Base-by-base conservation (phyloP, 2,888 invertebrate genomes). In the Steinernema hermaphroditum region DNA sequence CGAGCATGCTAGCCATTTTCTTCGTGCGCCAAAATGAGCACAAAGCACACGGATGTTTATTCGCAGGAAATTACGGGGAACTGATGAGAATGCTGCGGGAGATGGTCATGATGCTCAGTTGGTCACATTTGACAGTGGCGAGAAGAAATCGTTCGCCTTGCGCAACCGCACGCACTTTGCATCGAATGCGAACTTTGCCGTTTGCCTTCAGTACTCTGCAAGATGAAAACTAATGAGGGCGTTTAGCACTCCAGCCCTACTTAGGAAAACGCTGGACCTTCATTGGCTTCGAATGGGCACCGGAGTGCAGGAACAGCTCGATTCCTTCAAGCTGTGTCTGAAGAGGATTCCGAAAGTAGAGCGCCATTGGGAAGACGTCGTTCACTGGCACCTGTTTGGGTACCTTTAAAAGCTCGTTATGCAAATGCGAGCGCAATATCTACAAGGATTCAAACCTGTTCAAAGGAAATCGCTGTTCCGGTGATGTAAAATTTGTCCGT, bases 401-500 rank as follows among this genome's bases (percentile, higher is more conserved):
- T 16, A 32, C 32, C 62, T 72, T 29, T 0, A 74, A 34, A 32
- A 16, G n/a, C 2, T 32, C 62, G 62, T 14, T 29, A 62, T 62
- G 62, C 32, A 62, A 62, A 62, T 32, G 16, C 2, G 32, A 8
- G 62, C 32, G 6, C 37, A 4, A 37, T 12, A 37, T n/a, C n/a
- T n/a, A n/a, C 12, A 50, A 6, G 46, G 16, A 6, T 32, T 32
- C 62, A 32, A 14, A 62, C 62, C 62, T 62, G 8, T 32, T 4
- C 14, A 32, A 62, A 32, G 16, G 49, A 16, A n/a, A 74, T 50
- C 27, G 72, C 43, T n/a, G 68, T 27, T 6, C 72, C 72, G 44
- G 54, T 32, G 9, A 74, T 32, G 19, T 74, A 68, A 50, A 74
- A 74, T 32, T 73, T 72, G 43, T 73, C 74, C 2, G 41, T 34